Conservation (phyloP, 2,113 vertebrate genomes). For the Synodontis membranacea region DNA sequence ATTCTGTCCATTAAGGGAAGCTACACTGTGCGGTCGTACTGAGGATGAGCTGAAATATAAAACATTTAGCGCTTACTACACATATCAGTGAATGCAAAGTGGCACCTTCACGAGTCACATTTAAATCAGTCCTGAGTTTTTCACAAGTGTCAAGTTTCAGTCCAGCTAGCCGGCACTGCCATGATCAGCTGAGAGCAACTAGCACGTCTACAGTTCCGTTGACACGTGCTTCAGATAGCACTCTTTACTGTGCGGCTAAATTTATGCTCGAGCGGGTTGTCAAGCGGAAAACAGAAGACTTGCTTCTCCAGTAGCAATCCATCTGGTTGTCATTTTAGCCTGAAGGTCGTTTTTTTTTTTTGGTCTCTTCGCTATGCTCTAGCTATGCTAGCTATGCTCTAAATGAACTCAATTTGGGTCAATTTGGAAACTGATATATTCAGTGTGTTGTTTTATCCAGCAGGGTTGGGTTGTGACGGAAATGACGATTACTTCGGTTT, state of each 20-base stretch:
- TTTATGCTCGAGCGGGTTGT: background rate
- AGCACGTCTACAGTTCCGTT: background rate
- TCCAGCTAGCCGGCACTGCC: background rate
- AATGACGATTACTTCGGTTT: background rate
- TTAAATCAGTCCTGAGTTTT: conserved; percentile 1
- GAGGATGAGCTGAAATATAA: background rate
- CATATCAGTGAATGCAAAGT: background rate
- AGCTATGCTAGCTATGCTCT: background rate
- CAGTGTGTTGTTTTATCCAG: background rate
- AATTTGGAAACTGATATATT: background rate
- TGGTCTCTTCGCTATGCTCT: background rate
- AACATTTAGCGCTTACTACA: too few species aligned
- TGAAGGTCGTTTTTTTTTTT: background rate
- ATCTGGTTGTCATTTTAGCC: background rate
- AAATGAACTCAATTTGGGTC: background rate
- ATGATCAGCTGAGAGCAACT: conserved; percentile 23
- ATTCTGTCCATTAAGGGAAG: background rate
- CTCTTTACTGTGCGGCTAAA: background rate
- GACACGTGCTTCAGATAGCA: background rate
- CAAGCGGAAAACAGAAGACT: background rate
- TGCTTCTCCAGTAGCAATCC: background rate
- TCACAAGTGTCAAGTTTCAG: background rate
- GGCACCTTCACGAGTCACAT: background rate
- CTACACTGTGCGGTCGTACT: background rate
- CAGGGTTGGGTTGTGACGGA: background rate